A percentile compares a stretch with the other conserved stretches of the same genome.
Evolutionary conservation across 2,797 vertebrate genomes (phyloP).

Genomic region (Dendrocincla tyrannina): DNA sequence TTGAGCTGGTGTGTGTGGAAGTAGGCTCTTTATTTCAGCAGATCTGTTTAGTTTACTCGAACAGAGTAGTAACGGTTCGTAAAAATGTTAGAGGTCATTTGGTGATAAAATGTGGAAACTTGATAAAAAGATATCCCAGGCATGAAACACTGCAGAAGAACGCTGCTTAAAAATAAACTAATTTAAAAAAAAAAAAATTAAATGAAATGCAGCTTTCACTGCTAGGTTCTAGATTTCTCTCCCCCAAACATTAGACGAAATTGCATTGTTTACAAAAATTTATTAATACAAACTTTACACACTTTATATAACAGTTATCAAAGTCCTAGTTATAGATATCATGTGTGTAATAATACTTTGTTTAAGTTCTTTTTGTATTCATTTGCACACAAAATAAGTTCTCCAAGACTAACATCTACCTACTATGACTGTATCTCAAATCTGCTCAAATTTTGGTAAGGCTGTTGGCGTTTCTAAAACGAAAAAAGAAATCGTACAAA

Average conservation of each 20-base stretch:
- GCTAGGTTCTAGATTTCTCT: conserved; percentile 62
- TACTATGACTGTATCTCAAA: conserved; percentile 78
- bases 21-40: not conserved
- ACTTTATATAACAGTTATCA: conserved; percentile 95
- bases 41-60: conserved; percentile 4
- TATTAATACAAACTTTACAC: conserved; percentile 99
- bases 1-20: not conserved
- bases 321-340: conserved; percentile 87
- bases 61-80: conserved; percentile 8
- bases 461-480: conserved; percentile 90
- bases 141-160: conserved; percentile 29
- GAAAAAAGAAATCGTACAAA: conserved; percentile 77
- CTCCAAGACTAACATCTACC: conserved; percentile 81
- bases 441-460: conserved; percentile 87
- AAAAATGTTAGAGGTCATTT: conserved; percentile 17
- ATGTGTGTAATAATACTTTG: conserved; percentile 83
- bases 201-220: conserved; percentile 37
- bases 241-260: conserved; percentile 92
- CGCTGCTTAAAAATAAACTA: conserved; percentile 26
- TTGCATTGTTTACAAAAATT: conserved; percentile 99
- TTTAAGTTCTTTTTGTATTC: conserved; percentile 77
- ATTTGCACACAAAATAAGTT: conserved; percentile 84
- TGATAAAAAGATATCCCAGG: conserved; percentile 17
- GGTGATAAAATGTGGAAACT: conserved; percentile 20
- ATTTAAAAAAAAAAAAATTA: not conserved